Conservation (phyloP, 2,888 invertebrate species). For the Chymomyza fuscimana region DNA sequence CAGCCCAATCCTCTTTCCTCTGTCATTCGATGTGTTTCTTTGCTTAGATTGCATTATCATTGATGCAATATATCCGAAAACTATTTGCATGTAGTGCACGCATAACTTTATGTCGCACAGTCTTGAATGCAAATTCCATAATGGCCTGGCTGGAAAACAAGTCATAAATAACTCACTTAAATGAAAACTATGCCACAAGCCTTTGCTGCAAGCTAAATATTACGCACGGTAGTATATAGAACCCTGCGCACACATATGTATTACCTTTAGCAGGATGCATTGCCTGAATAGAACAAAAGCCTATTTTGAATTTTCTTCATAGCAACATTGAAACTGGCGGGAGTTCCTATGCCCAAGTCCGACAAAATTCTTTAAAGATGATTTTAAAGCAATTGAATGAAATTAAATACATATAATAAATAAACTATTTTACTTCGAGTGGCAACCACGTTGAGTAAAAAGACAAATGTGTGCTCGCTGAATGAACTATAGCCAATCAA, state of each 20-base stretch:
- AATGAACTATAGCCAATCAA: conserved; percentile 1
- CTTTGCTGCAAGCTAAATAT: background rate
- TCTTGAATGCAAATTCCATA: conserved; percentile 1
- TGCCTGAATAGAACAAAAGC: background rate
- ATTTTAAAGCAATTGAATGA: background rate
- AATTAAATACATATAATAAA: background rate
- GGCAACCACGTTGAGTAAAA: background rate
- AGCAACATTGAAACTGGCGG: background rate
- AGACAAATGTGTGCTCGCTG: background rate
- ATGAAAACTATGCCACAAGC: background rate
- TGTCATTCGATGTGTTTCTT: background rate
- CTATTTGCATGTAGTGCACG: background rate
- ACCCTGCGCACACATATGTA: too few relatives aligned
- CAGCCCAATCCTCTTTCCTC: background rate
- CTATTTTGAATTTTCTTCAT: background rate
- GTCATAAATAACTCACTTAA: conserved; percentile 29
- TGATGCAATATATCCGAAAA: background rate
- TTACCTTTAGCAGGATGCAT: background rate
- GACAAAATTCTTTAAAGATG: background rate
- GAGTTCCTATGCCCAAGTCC: background rate
- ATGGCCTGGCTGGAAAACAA: conserved; percentile 5
- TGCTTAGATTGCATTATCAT: background rate
- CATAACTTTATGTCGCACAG: background rate
- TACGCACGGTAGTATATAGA: background rate
- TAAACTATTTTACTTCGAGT: background rate